phyloP scores from a whole-genome alignment of 2,113 vertebrate species.

The Circaetus cinerascens region DNA sequence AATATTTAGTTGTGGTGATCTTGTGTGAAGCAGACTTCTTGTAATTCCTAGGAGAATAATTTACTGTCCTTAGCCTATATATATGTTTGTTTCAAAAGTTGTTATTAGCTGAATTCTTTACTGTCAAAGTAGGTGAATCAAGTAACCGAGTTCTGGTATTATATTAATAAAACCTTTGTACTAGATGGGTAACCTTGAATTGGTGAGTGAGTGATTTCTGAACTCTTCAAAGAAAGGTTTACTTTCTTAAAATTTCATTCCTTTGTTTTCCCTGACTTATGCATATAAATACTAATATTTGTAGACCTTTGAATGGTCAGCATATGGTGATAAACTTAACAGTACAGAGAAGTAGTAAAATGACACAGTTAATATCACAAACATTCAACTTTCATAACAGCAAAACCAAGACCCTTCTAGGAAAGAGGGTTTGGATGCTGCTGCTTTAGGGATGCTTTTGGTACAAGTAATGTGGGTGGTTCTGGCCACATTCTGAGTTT shows the following conservation, averaged over 20 bases:
- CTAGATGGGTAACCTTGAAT: neutral
- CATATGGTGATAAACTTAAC: neutral
- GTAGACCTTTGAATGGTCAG: neutral
- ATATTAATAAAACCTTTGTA: neutral
- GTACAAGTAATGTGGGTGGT: neutral
- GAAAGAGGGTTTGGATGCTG: neutral
- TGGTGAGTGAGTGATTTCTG: fast-evolving
- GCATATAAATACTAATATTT: neutral
- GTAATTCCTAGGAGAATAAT: neutral
- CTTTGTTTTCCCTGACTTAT: neutral
- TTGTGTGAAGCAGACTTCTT: neutral
- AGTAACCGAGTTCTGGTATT: neutral
- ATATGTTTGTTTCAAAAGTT: neutral
- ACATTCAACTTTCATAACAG: neutral
- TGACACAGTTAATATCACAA: neutral
- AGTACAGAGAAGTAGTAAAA: neutral
- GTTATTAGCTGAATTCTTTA: neutral
- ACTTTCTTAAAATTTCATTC: neutral
- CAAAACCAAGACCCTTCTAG: neutral
- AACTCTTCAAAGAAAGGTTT: neutral
- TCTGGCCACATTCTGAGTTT: neutral
- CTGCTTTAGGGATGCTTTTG: neutral
- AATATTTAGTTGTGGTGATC: neutral
- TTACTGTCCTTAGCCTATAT: neutral
- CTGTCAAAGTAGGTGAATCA: neutral